Percentiles rank a stretch among this genome's conserved stretches.
These are phyloP conservation scores for Semnopithecus entellus DNA, from an alignment of 2,113 vertebrate species.

Conservation along the genomic window DNA sequence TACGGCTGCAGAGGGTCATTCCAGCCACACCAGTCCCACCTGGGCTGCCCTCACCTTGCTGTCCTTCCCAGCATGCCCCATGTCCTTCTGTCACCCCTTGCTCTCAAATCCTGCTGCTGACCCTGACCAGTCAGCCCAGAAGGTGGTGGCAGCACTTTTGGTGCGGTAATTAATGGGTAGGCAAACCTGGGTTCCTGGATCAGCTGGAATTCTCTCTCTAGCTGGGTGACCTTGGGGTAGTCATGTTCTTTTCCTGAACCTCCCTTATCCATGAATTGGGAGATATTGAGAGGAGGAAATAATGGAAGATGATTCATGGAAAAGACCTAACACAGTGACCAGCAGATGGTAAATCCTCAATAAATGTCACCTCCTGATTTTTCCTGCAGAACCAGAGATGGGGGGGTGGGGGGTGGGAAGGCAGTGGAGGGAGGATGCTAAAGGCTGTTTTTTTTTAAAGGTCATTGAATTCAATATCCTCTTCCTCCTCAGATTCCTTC, in stretches of 20 bases:
- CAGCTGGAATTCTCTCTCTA: neutral
- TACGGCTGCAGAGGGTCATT: neutral
- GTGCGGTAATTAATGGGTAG: neutral
- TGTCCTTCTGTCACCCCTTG: neutral
- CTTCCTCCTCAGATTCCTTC: conserved; percentile 30
- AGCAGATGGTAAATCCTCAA: neutral
- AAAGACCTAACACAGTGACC: neutral
- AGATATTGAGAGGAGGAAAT: neutral
- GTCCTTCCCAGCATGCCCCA: neutral
- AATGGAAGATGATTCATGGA: neutral
- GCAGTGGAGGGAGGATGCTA: neutral
- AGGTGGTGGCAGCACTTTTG: neutral
- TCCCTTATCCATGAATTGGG: conserved; percentile 23
- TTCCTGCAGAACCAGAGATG: neutral
- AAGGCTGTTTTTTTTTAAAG: conserved; percentile 3
- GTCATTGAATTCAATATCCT: conserved; percentile 36
- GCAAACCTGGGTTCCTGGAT: neutral
- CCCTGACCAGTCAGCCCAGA: neutral
- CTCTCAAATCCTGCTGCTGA: neutral
- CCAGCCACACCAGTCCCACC: neutral
- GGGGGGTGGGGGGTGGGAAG: neutral
- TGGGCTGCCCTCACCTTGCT: neutral
- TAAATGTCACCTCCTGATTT: neutral
- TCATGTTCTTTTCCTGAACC: neutral
- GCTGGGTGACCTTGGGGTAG: neutral